These are phyloP conservation scores for Orthosia cruda DNA, from an alignment of 2,888 invertebrate genomes.

Conservation along the genomic window DNA sequence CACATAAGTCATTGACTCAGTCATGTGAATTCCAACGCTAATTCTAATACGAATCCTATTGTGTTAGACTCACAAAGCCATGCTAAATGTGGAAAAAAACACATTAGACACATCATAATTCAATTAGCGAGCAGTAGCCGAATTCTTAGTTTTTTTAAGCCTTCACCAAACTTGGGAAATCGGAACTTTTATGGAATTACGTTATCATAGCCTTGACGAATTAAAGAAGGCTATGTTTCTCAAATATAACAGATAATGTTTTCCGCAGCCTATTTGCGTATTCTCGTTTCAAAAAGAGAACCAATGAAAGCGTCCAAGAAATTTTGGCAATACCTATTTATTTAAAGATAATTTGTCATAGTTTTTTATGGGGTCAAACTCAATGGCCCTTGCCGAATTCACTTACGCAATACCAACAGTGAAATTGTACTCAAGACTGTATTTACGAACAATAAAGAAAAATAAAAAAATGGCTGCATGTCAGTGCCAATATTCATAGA, in stretches of 20 bases:
- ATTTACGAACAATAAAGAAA: no score
- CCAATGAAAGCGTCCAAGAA: no score
- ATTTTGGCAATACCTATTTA: no score
- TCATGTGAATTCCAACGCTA: constrained; percentile 37
- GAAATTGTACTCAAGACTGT: no score
- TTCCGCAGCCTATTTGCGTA: no score
- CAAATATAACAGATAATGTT: background rate
- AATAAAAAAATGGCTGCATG: no score
- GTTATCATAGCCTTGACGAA: constrained; percentile 20
- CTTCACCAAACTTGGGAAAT: constrained; percentile 23
- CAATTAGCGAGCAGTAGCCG: constrained; percentile 46
- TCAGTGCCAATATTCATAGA: background rate
- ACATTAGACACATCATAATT: constrained; percentile 54
- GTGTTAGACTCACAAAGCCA: constrained; percentile 38
- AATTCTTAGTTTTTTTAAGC: constrained; percentile 4
- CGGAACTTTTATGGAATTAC: constrained; percentile 18
- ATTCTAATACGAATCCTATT: constrained; percentile 46
- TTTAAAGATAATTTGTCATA: no score
- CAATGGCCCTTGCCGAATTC: no score
- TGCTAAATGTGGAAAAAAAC: constrained; percentile 49
- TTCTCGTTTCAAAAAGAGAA: no score
- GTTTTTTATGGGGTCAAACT: no score
- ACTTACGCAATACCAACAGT: no score
- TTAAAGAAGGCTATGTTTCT: background rate
- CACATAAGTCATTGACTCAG: constrained; percentile 46